Evolutionary conservation across 2,113 vertebrate species (phyloP).

Genomic region (Bucco capensis): DNA sequence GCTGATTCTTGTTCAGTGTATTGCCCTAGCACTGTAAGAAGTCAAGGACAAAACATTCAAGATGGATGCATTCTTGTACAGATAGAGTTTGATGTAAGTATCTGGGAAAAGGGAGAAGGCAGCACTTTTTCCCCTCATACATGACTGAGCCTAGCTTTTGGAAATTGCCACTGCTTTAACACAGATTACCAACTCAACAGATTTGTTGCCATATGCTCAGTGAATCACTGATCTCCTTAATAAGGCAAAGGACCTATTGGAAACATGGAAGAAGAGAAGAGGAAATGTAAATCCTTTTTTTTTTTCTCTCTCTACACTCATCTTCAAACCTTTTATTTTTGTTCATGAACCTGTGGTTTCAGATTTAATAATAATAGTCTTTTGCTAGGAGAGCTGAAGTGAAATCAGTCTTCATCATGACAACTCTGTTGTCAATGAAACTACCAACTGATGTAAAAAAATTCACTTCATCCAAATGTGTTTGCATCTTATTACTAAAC

Average conservation of each 20-base stretch:
- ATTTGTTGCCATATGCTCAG: constrained; percentile 1
- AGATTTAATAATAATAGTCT: not conserved
- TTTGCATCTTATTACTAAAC: not conserved
- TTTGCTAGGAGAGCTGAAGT: not conserved
- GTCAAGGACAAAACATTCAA: not conserved
- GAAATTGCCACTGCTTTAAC: not conserved
- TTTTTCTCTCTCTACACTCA: not conserved
- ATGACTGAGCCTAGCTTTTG: not conserved
- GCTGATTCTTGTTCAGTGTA: not conserved
- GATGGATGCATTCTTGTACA: not conserved
- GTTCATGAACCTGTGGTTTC: not conserved
- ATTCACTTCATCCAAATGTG: not conserved
- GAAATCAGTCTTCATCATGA: not conserved
- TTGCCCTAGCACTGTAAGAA: not conserved
- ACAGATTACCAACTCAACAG: not conserved
- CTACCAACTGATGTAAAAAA: not conserved
- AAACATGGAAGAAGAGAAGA: not conserved
- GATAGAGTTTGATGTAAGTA: not conserved
- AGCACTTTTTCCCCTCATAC: not conserved
- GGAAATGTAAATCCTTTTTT: not conserved
- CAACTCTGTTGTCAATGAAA: not conserved
- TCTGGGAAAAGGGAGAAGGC: not conserved
- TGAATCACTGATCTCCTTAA: not conserved
- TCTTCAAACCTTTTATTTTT: not conserved
- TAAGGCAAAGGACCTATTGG: not conserved